A percentile compares a stretch with the other conserved stretches of the same genome.
phyloP scores from a whole-genome alignment of 1,140 invertebrate genomes.

The Drosophila bocki region DNA sequence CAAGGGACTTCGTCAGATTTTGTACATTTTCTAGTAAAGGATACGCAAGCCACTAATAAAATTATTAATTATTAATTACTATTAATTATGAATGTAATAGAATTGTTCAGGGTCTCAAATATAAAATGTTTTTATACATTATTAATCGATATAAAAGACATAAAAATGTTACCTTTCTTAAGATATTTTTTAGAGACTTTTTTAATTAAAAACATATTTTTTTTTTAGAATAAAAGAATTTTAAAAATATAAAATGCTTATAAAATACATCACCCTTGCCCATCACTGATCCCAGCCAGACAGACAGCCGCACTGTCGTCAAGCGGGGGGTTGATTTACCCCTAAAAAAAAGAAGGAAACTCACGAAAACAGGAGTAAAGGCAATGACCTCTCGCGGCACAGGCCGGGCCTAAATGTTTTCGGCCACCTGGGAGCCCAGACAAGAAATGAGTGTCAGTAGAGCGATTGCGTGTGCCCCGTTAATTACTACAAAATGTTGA shows the following conservation, averaged over 20 bases:
- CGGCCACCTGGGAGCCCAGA: constrained; percentile 30
- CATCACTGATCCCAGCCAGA: constrained; percentile 45
- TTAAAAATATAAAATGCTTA: neutral
- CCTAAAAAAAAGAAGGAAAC: constrained; percentile 29
- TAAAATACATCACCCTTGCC: neutral
- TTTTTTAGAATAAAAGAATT: too few relatives aligned
- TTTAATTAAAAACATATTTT: too few relatives aligned
- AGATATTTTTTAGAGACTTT: too few relatives aligned
- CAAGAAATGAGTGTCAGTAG: constrained; percentile 40
- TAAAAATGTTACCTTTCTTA: too few relatives aligned
- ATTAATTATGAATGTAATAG: too few relatives aligned
- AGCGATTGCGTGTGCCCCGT: constrained; percentile 61
- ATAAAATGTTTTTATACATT: too few relatives aligned
- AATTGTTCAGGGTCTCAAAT: too few relatives aligned
- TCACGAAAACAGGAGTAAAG: constrained; percentile 24
- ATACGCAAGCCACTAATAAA: too few relatives aligned
- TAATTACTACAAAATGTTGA: constrained; percentile 60
- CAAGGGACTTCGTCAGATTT: too few relatives aligned
- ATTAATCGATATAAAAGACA: too few relatives aligned
- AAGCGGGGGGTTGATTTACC: constrained; percentile 34
- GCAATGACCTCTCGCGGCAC: constrained; percentile 46
- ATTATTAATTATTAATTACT: too few relatives aligned
- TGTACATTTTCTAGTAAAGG: too few relatives aligned
- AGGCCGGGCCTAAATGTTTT: constrained; percentile 12
- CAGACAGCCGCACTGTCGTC: constrained; percentile 36